Conservation (phyloP, 1,140 invertebrate species). For the Bombus fervidus region DNA sequence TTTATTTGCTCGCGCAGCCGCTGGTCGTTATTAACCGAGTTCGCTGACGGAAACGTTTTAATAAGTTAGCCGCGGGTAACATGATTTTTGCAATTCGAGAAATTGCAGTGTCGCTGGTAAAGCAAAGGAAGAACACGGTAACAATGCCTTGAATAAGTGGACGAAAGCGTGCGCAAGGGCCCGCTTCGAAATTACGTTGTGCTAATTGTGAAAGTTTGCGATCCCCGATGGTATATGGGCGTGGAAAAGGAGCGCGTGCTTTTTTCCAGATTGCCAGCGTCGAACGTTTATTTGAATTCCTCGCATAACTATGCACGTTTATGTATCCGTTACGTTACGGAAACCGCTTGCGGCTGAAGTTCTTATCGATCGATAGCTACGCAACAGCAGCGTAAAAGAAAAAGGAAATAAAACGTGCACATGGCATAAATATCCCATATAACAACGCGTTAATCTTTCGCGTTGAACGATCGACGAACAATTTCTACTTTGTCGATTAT, state of each 20-base stretch:
- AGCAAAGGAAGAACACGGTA: neutral
- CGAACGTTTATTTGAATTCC: conserved; percentile 39
- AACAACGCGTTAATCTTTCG: conserved; percentile 24
- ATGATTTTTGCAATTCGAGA: conserved; percentile 33
- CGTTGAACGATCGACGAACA: conserved; percentile 23
- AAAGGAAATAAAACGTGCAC: neutral
- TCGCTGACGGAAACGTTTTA: conserved; percentile 22
- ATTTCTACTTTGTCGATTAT: conserved; percentile 42
- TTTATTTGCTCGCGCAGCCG: conserved; percentile 16
- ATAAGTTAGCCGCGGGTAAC: conserved; percentile 15
- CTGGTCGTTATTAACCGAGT: conserved; percentile 14
- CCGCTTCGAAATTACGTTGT: neutral
- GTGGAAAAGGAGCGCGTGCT: neutral
- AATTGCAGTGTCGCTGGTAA: conserved; percentile 15
- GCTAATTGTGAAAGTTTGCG: conserved; percentile 31
- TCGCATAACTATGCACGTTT: conserved; percentile 14
- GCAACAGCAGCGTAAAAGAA: neutral
- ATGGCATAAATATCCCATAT: neutral
- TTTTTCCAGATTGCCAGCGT: conserved; percentile 23
- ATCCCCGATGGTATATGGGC: neutral
- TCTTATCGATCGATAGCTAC: conserved; percentile 16
- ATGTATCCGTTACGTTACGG: conserved; percentile 7
- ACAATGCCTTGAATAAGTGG: neutral
- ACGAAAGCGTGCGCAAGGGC: neutral
- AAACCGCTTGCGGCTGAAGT: conserved; percentile 9